Base-by-base conservation (phyloP, 2,888 invertebrate species). In the Diaprepes abbreviatus region DNA sequence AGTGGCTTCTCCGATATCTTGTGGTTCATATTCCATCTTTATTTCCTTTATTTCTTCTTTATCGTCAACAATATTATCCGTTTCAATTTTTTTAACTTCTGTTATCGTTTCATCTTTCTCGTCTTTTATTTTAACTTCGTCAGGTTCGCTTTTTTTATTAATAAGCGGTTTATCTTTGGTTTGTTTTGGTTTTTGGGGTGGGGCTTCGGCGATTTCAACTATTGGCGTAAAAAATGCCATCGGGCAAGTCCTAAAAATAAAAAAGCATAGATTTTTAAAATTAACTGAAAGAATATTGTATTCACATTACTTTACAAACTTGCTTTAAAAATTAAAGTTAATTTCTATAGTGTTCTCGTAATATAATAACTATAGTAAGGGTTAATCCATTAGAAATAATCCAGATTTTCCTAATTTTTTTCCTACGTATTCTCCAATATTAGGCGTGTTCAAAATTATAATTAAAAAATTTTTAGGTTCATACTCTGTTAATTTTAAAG, bases 161-260 rank as follows among this genome's bases (percentile, higher is more conserved):
- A 62, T 62, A 28, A 55, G 33, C 19, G n/a, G 9, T 19, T 31
- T 50, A 6, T 50, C 66, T 60, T 66, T 66, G 52, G 66, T 50
- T 17, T 40, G 28, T 6, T 12, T 55, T 33, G 36, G 12, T 6
- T 59, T 19, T 24, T 71, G 59, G 1, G 70, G 66, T 9, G 74
- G 73, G 10, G 67, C 70, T 73, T 83, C 83, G 12, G 80, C 77
- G 69, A 83, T 76, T 59, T 79, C 80, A 58, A 83, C 78, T 54
- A 82, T 81, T 50, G 83, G 82, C 28, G 78, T 79, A 72, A 82
- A 77, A 66, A 77, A 77, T 48, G 80, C 79, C 74, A 76, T 74
- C 17, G 79, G 80, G 43, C 80, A 74, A 66, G 73, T 78, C 78
- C 83, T 83, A 79, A 62, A 82, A 82, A 77, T 69, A 71, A 59